Conservation (phyloP, 2,113 vertebrate species). For the Orientallactaga bullata region DNA sequence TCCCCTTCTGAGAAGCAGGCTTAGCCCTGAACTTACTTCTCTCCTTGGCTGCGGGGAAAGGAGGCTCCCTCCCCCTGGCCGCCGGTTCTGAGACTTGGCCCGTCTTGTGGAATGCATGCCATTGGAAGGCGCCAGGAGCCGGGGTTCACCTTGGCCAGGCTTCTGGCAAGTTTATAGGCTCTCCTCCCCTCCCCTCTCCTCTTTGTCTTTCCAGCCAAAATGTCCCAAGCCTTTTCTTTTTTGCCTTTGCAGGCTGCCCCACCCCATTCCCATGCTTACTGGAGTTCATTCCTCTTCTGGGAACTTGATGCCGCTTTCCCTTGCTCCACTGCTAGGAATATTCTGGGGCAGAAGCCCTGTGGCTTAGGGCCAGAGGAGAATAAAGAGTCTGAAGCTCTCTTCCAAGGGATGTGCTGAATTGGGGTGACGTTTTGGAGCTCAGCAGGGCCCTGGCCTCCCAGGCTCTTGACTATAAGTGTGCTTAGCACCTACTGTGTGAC, state of each 20-base stretch:
- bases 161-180: conserved; percentile 61
- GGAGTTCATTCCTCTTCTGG: conserved; percentile 61
- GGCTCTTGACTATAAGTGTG: conserved; percentile 11
- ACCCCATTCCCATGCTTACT: conserved; percentile 72
- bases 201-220: conserved; percentile 74
- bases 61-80: background rate
- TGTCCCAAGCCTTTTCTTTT: conserved; percentile 73
- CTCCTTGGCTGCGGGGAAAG: conserved; percentile 3
- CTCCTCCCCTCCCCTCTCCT: conserved; percentile 54
- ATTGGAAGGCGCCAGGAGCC: conserved; percentile 75
- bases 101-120: conserved; percentile 60
- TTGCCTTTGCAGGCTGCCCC: conserved; percentile 71
- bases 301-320: conserved; percentile 33
- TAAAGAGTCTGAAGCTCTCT: background rate
- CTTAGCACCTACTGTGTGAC: background rate
- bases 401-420: conserved; percentile 31
- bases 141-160: conserved; percentile 79
- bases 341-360: conserved; percentile 42
- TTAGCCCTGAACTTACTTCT: conserved; percentile 48
- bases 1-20: conserved; percentile 48
- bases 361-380: background rate
- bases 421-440: conserved; percentile 44
- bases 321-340: conserved; percentile 16
- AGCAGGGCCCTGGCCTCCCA: background rate
- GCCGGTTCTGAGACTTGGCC: conserved; percentile 27